These are phyloP conservation scores for Pionites leucogaster DNA, from an alignment of 2,113 vertebrate genomes.

Conservation along the genomic window DNA sequence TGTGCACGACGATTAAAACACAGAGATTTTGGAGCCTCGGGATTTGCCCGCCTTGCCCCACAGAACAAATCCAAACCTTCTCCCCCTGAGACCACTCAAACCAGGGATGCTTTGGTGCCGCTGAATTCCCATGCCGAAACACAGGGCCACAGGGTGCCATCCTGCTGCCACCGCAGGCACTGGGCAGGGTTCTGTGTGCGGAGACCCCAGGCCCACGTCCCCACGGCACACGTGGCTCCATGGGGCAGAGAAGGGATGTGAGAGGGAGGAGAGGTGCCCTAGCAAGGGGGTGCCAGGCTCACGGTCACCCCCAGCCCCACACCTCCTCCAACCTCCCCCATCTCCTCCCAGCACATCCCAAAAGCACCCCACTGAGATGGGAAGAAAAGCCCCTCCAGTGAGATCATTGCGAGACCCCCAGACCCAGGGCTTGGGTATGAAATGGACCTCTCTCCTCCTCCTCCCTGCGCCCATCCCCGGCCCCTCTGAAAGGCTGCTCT, in stretches of 20 bases:
- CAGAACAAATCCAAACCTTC: not conserved
- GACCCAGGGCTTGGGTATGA: not conserved
- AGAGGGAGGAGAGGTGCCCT: not conserved
- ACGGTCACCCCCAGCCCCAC: rapidly evolving
- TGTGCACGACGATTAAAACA: not conserved
- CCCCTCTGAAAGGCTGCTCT: slow-evolving; percentile 26
- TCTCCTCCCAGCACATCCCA: not conserved
- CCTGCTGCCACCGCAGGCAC: not conserved
- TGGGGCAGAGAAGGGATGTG: rapidly evolving
- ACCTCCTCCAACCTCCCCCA: not conserved
- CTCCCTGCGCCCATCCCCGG: not conserved
- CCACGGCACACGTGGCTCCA: rapidly evolving
- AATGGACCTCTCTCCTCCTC: slow-evolving; percentile 9
- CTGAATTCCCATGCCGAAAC: not conserved
- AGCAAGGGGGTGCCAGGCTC: not conserved
- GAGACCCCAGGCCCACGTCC: rapidly evolving
- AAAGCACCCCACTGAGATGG: slow-evolving; percentile 15
- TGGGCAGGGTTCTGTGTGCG: not conserved
- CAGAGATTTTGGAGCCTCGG: not conserved
- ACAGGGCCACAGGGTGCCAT: rapidly evolving
- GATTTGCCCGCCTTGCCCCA: not conserved
- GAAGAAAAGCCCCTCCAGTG: slow-evolving; percentile 42
- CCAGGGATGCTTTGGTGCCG: not conserved
- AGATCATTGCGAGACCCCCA: slow-evolving; percentile 50
- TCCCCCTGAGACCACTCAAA: rapidly evolving